Percentiles rank a stretch among this genome's conserved stretches.
These are phyloP conservation scores for Microdon myrmicae DNA, from an alignment of 2,888 invertebrate species.

Conservation along the genomic window DNA sequence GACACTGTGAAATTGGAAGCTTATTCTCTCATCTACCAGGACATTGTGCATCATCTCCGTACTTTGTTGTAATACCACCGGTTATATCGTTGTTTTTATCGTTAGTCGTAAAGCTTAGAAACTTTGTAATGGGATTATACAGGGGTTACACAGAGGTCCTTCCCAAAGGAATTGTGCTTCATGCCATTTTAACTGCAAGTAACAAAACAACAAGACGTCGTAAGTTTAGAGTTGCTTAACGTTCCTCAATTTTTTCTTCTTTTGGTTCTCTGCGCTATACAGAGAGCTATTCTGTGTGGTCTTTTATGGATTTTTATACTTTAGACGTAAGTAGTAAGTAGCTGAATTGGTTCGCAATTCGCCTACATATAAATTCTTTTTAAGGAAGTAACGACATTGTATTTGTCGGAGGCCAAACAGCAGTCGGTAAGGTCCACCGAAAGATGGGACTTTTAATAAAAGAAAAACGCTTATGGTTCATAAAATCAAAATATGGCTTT, in stretches of 20 bases:
- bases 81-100: conserved; percentile 61
- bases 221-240: conserved; percentile 39
- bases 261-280: conserved; percentile 2
- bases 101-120: conserved; percentile 65
- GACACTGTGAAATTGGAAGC: conserved; percentile 48
- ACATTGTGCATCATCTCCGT: conserved; percentile 23
- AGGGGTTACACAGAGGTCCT: conserved; percentile 40
- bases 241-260: background rate
- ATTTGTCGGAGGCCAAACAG: no score
- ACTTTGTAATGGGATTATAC: conserved; percentile 60
- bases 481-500: conserved; percentile 49
- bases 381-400: conserved; percentile 43
- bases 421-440: no score
- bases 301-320: conserved; percentile 47
- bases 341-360: conserved; percentile 47
- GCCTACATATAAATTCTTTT: conserved; percentile 52
- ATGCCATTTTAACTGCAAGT: conserved; percentile 48
- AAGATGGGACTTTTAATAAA: conserved; percentile 5
- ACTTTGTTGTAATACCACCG: conserved; percentile 65
- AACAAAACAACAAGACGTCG: conserved; percentile 51
- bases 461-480: conserved; percentile 38
- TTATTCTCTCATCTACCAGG: conserved; percentile 27
- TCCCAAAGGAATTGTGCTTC: conserved; percentile 42
- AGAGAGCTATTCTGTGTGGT: conserved; percentile 11
- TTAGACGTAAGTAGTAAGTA: conserved; percentile 39